Conservation (phyloP, 2,113 vertebrate species). For the Cairina moschata region DNA sequence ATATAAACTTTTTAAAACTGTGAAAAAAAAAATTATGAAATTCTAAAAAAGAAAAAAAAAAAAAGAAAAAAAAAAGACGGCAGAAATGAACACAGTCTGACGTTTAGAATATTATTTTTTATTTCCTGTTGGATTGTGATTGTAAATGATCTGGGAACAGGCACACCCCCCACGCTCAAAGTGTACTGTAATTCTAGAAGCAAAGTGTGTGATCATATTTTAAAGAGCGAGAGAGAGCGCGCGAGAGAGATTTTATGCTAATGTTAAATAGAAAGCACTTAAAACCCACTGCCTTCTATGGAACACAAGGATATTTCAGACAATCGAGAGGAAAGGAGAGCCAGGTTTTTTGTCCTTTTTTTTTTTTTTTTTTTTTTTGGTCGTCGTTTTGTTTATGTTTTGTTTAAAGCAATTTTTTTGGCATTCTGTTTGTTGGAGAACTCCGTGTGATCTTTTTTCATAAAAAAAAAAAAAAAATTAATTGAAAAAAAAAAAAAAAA, state of each 20-base stretch:
- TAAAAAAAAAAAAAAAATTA: too few species aligned
- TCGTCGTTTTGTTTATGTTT: constrained; percentile 69
- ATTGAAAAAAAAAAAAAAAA: too few species aligned
- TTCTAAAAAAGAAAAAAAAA: constrained; percentile 63
- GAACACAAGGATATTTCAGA: constrained; percentile 80
- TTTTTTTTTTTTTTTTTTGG: constrained; percentile 64
- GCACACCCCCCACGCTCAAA: constrained; percentile 62
- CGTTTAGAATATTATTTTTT: constrained; percentile 84
- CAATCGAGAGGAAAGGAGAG: constrained; percentile 88
- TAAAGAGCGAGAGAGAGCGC: constrained; percentile 66
- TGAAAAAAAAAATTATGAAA: constrained; percentile 81
- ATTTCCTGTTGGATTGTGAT: constrained; percentile 84
- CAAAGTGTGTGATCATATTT: constrained; percentile 81
- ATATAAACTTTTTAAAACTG: constrained; percentile 86
- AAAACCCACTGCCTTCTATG: constrained; percentile 76
- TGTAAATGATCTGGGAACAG: constrained; percentile 80
- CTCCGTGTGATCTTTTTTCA: constrained; percentile 83
- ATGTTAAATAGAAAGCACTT: constrained; percentile 88
- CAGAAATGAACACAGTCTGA: constrained; percentile 77
- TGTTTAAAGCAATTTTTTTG: constrained; percentile 74
- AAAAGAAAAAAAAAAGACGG: neutral
- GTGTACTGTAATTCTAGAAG: constrained; percentile 76
- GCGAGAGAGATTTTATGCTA: constrained; percentile 68
- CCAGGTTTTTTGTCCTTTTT: constrained; percentile 74
- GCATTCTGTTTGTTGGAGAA: constrained; percentile 82